phyloP scores from a whole-genome alignment of 2,888 invertebrate genomes.

The Acleris cristana region DNA sequence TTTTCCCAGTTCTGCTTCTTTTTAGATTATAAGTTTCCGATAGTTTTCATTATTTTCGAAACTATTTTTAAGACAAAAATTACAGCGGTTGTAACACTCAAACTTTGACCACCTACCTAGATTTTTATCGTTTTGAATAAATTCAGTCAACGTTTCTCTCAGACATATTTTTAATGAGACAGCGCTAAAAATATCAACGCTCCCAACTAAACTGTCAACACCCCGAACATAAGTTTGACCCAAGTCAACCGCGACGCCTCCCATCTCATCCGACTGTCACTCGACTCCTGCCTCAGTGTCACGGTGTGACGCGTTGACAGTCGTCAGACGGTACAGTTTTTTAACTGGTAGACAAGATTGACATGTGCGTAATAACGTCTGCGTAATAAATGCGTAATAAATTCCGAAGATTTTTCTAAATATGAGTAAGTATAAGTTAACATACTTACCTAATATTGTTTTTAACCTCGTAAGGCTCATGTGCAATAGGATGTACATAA shows the following conservation, averaged over 20 bases:
- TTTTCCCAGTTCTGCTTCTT: too few relatives aligned
- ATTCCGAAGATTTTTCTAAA: too few relatives aligned
- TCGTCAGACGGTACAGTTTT: conserved; percentile 25
- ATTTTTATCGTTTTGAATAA: neutral
- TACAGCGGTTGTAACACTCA: too few relatives aligned
- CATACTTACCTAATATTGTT: too few relatives aligned
- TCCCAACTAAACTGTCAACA: conserved; percentile 25
- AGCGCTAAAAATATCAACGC: conserved; percentile 21
- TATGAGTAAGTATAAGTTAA: too few relatives aligned
- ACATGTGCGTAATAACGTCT: conserved; percentile 20
- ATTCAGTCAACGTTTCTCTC: neutral
- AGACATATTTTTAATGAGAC: neutral
- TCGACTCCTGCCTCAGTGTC: conserved; percentile 27
- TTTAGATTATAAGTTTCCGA: too few relatives aligned
- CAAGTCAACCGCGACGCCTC: conserved; percentile 21
- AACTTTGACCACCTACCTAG: too few relatives aligned
- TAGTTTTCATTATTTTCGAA: too few relatives aligned
- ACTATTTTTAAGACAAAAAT: too few relatives aligned
- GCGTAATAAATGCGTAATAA: too few relatives aligned
- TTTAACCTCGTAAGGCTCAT: too few relatives aligned
- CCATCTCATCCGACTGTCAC: conserved; percentile 29
- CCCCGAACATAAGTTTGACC: conserved; percentile 20
- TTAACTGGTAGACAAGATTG: conserved; percentile 27
- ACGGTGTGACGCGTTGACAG: conserved; percentile 28
- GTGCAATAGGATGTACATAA: too few relatives aligned